Conservation (phyloP, 2,797 vertebrate genomes). For the Coregonus suidteri region DNA sequence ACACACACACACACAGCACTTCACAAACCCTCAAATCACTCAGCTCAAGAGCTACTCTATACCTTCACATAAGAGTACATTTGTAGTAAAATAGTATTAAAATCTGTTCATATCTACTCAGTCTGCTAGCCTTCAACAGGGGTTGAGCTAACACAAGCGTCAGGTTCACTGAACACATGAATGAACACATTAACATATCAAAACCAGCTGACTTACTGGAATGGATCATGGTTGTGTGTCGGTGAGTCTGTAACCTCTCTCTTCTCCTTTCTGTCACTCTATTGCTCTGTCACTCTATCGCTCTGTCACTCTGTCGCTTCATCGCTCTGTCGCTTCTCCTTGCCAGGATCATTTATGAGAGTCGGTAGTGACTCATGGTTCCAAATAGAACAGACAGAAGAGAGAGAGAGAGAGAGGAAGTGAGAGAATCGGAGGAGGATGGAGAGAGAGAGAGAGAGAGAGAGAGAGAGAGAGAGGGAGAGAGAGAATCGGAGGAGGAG, state of each 20-base stretch:
- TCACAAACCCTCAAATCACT: too few species aligned
- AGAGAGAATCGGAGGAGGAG: too few species aligned
- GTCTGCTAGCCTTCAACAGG: too few species aligned
- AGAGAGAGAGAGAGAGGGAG: slow-evolving; percentile 57
- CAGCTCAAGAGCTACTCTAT: too few species aligned
- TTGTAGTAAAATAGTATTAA: too few species aligned
- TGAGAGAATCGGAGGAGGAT: too few species aligned
- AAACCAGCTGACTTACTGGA: slow-evolving; percentile 54
- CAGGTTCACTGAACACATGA: background rate
- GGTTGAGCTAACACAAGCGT: background rate
- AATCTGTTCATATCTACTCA: too few species aligned
- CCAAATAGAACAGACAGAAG: background rate
- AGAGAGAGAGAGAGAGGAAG: background rate
- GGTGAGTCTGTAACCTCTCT: background rate
- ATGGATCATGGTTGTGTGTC: slow-evolving; percentile 59
- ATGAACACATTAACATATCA: background rate
- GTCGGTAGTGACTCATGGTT: background rate
- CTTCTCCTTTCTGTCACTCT: background rate
- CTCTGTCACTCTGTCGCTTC: too few species aligned
- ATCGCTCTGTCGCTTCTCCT: background rate
- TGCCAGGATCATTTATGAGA: background rate
- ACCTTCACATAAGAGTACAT: too few species aligned
- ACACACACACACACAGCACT: too few species aligned
- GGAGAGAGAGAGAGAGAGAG: slow-evolving; percentile 32
- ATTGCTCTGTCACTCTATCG: too few species aligned